Evolutionary conservation across 2,888 invertebrate species (phyloP), one percentile per base, ranked within the genome.

Genomic region (Troides aeacus): DNA sequence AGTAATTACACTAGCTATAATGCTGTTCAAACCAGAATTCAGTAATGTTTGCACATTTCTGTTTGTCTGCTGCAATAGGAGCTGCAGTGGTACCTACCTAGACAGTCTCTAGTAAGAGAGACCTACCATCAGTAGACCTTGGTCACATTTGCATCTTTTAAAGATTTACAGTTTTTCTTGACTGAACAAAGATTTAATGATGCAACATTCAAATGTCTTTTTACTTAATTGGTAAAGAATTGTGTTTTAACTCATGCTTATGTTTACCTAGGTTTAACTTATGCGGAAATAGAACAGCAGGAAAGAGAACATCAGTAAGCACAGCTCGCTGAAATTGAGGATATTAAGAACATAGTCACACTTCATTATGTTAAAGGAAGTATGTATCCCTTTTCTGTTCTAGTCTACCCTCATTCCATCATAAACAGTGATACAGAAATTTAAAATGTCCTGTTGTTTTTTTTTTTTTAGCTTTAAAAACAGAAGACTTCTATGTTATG

Each of bases 401-500:
- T 50, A 50, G 1, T 15, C 50, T 18, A 50, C 17, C 17, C 50
- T 17, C 15, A 50, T 18, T 50, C 1, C 15, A 15, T 17, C 4
- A 17, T 15, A 50, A 17, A 15, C 1, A 39, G 7, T 10, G 39
- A 39, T 10, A 30, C 30, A 30, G 30, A 30, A 30, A 30, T 30
- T 30, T 30, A 39, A 39, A 39, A 39, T 39, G 10, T 39, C 10
- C 10, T 8, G 8, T 39, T 10, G 60, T 4, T 36, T 36, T 64
- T 64, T 24, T 58, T 59, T 63, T 76, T 36, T 78, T 24, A 90
- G 91, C 74, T 30, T 79, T 88, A 12, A 59, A 80, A 0, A 78
- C 82, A 0, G 81, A 85, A 65, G 80, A 86, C 59, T 81, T 92
- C 2, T 91, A 81, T 50, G 0, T 92, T 1, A 88, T 92, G 72